A percentile compares a stretch with the other conserved stretches of the same genome.
These are phyloP conservation scores for Caretta caretta DNA, from an alignment of 2,113 vertebrate genomes.

Conservation along the genomic window DNA sequence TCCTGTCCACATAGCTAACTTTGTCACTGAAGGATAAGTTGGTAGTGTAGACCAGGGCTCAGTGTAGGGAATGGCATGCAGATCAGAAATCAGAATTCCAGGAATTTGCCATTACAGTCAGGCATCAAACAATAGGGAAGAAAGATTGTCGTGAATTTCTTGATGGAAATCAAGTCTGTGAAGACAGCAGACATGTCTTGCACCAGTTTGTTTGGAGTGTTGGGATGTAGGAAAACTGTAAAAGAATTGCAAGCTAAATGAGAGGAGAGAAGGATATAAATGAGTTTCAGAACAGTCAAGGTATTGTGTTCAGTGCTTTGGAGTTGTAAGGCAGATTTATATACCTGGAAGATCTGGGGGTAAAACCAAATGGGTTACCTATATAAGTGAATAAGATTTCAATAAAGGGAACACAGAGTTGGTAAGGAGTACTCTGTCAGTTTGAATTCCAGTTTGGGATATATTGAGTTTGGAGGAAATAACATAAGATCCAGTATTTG, in stretches of 20 bases:
- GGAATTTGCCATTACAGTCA: neutral
- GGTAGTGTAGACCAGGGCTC: no score
- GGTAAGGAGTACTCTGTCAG: no score
- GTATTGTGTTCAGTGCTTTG: neutral
- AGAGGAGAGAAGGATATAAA: neutral
- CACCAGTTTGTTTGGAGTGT: neutral
- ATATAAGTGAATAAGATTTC: neutral
- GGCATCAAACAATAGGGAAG: neutral
- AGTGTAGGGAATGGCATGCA: accelerated
- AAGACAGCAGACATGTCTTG: neutral
- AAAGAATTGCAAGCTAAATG: no score
- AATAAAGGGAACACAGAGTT: neutral
- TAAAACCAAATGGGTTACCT: neutral
- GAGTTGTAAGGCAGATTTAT: neutral
- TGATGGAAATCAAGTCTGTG: neutral
- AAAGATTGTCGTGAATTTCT: accelerated
- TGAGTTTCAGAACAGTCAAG: neutral
- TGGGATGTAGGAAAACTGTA: neutral
- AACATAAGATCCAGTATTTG: no score
- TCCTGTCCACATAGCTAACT: no score
- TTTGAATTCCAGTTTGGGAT: no score
- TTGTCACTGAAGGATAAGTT: no score
- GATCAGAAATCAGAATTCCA: neutral
- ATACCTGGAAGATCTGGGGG: neutral
- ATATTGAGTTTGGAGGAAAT: no score